phyloP scores from a whole-genome alignment of 2,113 vertebrate genomes.

The Todiramphus saurophagus region DNA sequence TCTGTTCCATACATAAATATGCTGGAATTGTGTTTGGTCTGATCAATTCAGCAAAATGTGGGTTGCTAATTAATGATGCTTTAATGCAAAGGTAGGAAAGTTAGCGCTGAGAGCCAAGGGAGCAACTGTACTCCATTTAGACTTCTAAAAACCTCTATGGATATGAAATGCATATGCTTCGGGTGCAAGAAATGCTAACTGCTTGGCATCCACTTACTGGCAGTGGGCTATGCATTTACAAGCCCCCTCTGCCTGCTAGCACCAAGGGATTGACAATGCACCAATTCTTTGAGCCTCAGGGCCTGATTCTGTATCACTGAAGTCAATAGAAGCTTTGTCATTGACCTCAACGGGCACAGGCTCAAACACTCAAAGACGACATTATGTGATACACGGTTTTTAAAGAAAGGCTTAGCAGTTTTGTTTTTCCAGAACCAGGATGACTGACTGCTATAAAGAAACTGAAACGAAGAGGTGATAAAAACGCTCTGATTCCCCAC shows the following conservation, averaged over 20 bases:
- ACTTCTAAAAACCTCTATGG: neutral
- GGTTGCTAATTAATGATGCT: neutral
- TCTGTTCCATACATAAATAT: neutral
- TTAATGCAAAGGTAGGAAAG: neutral
- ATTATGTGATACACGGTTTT: conserved; percentile 5
- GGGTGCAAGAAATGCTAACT: neutral
- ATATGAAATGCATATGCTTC: neutral
- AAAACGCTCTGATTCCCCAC: neutral
- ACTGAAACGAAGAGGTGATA: neutral
- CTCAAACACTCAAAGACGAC: conserved; percentile 49
- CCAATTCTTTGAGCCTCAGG: conserved; percentile 43
- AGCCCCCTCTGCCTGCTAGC: neutral
- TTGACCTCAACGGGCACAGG: conserved; percentile 47
- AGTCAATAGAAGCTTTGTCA: conserved; percentile 64
- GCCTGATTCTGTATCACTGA: conserved; percentile 35
- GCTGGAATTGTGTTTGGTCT: neutral
- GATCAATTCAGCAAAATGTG: neutral
- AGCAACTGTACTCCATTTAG: neutral
- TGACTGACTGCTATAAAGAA: conserved; percentile 4
- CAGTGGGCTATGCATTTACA: neutral
- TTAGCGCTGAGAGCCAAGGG: neutral
- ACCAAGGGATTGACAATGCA: conserved; percentile 35
- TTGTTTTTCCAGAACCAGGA: neutral
- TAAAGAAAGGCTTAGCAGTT: neutral
- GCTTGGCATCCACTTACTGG: conserved; percentile 3